These are phyloP conservation scores for Homarus americanus DNA, from an alignment of 1,140 invertebrate species.

Conservation along the genomic window DNA sequence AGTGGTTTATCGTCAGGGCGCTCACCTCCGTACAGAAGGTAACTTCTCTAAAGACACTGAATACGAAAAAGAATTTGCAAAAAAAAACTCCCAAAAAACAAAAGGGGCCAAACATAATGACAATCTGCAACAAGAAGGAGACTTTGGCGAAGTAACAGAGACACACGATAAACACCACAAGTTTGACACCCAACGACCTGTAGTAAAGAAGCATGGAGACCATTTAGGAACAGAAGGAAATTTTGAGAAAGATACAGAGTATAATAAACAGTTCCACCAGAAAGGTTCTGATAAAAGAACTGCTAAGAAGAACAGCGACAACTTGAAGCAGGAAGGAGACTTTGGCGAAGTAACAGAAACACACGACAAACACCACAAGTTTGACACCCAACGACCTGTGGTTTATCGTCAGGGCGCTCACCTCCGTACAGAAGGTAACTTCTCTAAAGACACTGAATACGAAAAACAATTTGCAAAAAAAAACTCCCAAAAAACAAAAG, in stretches of 20 bases:
- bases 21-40: slow-evolving; percentile 13
- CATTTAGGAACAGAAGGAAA: slow-evolving; percentile 34
- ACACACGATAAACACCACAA: slow-evolving; percentile 2
- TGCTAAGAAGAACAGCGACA: background rate
- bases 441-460: slow-evolving; percentile 31
- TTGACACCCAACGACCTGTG: background rate
- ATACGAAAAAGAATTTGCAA: slow-evolving; percentile 7
- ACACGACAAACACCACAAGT: slow-evolving; percentile 10
- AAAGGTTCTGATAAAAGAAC: background rate
- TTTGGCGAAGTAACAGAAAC: slow-evolving; percentile 34
- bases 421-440: slow-evolving; percentile 16
- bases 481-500: background rate
- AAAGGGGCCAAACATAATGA: background rate
- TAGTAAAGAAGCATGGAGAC: slow-evolving; percentile 22
- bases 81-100: background rate
- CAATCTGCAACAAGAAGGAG: slow-evolving; percentile 28
- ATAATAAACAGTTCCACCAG: slow-evolving; percentile 18
- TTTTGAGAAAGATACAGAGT: slow-evolving; percentile 39
- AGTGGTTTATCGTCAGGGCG: background rate
- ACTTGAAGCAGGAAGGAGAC: slow-evolving; percentile 14
- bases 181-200: background rate
- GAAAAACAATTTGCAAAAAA: background rate
- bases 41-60: slow-evolving; percentile 18
- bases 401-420: slow-evolving; percentile 30
- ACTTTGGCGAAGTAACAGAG: slow-evolving; percentile 12